Evolutionary conservation across 2,113 vertebrate species (phyloP).

Genomic region (Chrysochloris asiatica): DNA sequence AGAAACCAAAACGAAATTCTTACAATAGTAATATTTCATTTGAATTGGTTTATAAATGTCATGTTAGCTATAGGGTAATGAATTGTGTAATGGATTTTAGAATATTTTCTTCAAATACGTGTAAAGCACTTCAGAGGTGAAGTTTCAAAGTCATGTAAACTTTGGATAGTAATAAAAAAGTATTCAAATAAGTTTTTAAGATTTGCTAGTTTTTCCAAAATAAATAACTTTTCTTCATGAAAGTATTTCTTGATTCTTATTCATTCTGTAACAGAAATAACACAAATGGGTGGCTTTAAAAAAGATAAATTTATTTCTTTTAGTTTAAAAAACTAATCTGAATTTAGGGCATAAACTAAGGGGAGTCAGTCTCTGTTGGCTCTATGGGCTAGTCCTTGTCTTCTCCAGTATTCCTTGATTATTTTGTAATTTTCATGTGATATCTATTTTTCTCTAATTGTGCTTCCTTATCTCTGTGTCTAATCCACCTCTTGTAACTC

Average conservation of each 20-base stretch:
- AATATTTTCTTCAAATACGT: constrained; percentile 39
- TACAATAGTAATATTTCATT: constrained; percentile 71
- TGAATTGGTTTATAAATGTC: constrained; percentile 77
- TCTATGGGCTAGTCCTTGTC: not conserved
- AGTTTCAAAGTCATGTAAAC: constrained; percentile 74
- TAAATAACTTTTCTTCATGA: not conserved
- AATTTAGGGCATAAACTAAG: not conserved
- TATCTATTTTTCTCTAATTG: not conserved
- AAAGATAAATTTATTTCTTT: not conserved
- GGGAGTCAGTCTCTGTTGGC: not conserved
- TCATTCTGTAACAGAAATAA: not conserved
- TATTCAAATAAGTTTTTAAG: not conserved
- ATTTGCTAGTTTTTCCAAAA: not conserved
- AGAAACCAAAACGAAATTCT: constrained; percentile 69
- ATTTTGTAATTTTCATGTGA: not conserved
- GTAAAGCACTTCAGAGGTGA: constrained; percentile 48
- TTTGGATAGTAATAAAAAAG: constrained; percentile 8
- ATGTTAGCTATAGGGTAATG: constrained; percentile 69
- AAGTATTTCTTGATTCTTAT: not conserved
- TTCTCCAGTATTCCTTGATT: not conserved
- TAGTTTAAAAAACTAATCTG: not conserved
- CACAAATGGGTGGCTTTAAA: not conserved
- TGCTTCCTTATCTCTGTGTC: not conserved
- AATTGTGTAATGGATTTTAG: constrained; percentile 73
- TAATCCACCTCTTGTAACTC: not conserved